Evolutionary conservation across 2,113 vertebrate species (phyloP).

Genomic region (Neopipo cinnamomea): DNA sequence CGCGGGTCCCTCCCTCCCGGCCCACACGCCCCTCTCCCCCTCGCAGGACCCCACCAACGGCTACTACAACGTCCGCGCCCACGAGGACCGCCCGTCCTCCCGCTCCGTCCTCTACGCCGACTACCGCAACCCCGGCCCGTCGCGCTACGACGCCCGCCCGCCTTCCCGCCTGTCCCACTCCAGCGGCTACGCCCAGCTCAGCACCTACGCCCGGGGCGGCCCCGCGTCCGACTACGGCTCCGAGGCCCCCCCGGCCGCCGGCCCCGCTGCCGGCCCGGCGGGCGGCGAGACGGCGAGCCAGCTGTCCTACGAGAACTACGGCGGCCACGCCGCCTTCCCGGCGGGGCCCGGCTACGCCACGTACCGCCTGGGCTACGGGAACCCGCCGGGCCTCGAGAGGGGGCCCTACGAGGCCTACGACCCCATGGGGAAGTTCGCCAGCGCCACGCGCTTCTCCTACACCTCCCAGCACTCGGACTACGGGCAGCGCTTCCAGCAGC

Average conservation of each 20-base stretch:
- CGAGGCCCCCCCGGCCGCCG: slow-evolving; percentile 1
- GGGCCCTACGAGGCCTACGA: slow-evolving; percentile 73
- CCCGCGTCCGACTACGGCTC: slow-evolving; percentile 64
- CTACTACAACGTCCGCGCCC: slow-evolving; percentile 94
- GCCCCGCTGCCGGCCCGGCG: not conserved
- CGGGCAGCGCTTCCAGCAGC: slow-evolving; percentile 91
- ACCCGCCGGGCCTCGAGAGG: slow-evolving; percentile 67
- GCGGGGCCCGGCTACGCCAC: slow-evolving; percentile 74
- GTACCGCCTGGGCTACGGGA: slow-evolving; percentile 87
- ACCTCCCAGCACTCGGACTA: slow-evolving; percentile 93
- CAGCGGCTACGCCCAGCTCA: slow-evolving; percentile 91
- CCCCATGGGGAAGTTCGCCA: slow-evolving; percentile 82
- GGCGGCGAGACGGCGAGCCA: slow-evolving; percentile 77
- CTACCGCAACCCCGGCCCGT: slow-evolving; percentile 79
- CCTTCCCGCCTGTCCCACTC: slow-evolving; percentile 88
- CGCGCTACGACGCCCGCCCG: slow-evolving; percentile 85
- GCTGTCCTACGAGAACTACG: slow-evolving; percentile 88
- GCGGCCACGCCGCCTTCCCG: slow-evolving; percentile 73
- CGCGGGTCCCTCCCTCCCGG: no score
- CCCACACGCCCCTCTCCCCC: not conserved
- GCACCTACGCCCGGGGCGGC: slow-evolving; percentile 75
- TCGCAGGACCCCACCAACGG: slow-evolving; percentile 92
- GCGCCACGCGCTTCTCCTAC: slow-evolving; percentile 86
- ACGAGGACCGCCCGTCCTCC: slow-evolving; percentile 86
- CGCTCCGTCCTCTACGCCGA: slow-evolving; percentile 86